Conservation (phyloP, 2,113 vertebrate species). For the Donacobius atricapilla region DNA sequence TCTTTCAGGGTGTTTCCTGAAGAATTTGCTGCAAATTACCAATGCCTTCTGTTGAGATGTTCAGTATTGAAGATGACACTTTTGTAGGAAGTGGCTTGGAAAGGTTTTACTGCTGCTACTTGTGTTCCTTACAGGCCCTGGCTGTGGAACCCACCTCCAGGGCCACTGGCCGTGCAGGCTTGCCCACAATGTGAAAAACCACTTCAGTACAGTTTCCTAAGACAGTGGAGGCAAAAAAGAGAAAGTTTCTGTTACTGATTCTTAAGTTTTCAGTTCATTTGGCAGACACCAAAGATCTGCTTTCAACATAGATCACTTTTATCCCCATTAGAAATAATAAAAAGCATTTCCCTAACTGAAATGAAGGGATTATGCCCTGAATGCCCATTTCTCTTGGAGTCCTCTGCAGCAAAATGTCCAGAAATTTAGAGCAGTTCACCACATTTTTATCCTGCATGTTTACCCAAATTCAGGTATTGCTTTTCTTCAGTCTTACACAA, state of each 20-base stretch:
- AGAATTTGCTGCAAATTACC: too few relatives aligned
- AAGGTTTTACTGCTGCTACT: neutral
- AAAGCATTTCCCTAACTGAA: neutral
- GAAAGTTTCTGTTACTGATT: neutral
- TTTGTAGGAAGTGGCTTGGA: neutral
- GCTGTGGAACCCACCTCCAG: neutral
- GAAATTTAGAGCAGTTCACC: neutral
- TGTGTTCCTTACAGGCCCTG: neutral
- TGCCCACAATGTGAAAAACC: too few relatives aligned
- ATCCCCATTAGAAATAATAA: neutral
- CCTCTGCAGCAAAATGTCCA: neutral
- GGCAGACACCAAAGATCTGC: neutral
- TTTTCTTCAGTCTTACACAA: neutral
- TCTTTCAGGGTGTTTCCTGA: too few relatives aligned
- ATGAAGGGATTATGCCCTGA: neutral
- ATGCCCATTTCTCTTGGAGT: neutral
- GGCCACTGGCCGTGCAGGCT: too few relatives aligned
- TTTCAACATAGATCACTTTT: neutral
- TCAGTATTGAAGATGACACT: neutral
- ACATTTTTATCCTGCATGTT: neutral
- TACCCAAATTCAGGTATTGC: neutral
- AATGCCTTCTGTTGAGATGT: neutral
- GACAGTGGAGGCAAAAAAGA: neutral
- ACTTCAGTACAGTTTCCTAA: neutral
- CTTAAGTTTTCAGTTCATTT: neutral